A percentile compares a stretch with the other conserved stretches of the same genome.
phyloP scores from a whole-genome alignment of 1,140 invertebrate genomes.

The Anastrepha ludens region DNA sequence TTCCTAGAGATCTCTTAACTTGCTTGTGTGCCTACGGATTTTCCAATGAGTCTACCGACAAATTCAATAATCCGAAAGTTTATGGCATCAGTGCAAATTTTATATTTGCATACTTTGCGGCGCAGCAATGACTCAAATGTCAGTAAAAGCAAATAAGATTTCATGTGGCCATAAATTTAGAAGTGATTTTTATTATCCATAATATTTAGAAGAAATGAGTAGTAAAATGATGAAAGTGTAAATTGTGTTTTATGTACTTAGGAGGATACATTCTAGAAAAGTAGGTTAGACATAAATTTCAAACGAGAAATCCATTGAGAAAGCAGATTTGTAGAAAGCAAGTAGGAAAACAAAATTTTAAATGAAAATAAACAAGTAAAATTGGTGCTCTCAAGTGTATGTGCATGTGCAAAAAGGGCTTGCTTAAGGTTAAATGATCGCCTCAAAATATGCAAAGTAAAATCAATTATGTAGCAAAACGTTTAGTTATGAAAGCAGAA shows the following conservation, averaged over 20 bases:
- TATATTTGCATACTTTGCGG: conserved; percentile 49
- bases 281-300: conserved; percentile 1
- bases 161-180: conserved; percentile 3
- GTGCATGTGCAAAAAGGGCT: not conserved
- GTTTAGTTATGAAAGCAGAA: too few relatives aligned
- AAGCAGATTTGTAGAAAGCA: not conserved
- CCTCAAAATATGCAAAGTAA: too few relatives aligned
- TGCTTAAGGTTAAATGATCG: not conserved
- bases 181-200: not conserved
- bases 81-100: conserved; percentile 37
- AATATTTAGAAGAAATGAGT: conserved; percentile 16
- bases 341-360: not conserved
- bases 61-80: conserved; percentile 46
- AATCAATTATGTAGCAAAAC: too few relatives aligned
- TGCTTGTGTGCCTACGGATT: conserved; percentile 30
- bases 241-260: not conserved
- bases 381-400: too few relatives aligned
- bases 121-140: conserved; percentile 9
- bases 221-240: conserved; percentile 25
- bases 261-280: not conserved
- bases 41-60: conserved; percentile 30
- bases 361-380: not conserved
- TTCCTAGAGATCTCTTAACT: too few relatives aligned
- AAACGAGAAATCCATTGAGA: not conserved
- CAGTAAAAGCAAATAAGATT: conserved; percentile 16